A percentile compares a stretch with the other conserved stretches of the same genome.
These are phyloP conservation scores for Paramormyrops kingsleyae DNA, from an alignment of 2,113 vertebrate genomes.

Conservation along the genomic window DNA sequence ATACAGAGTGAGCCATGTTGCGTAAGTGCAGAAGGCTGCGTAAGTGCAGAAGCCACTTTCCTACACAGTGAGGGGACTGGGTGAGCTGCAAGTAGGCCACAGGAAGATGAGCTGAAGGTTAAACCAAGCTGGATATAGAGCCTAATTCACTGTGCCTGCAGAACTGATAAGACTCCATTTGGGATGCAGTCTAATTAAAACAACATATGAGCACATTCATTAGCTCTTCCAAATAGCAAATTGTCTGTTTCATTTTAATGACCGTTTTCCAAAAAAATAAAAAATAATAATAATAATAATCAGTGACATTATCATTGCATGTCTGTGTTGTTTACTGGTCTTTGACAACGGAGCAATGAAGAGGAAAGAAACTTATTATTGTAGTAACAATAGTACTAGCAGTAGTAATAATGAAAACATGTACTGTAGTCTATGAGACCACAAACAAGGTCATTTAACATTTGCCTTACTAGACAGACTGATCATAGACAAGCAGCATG, in stretches of 20 bases:
- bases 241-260: conserved; percentile 10
- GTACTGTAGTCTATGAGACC: not conserved
- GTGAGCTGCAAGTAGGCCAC: not conserved
- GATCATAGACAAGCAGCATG: not conserved
- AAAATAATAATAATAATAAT: not conserved
- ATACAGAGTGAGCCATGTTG: not conserved
- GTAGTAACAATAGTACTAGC: not conserved
- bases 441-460: not conserved
- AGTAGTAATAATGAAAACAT: not conserved
- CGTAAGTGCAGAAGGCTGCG: not conserved
- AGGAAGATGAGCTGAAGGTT: not conserved
- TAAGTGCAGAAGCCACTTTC: not conserved
- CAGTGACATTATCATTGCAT: not conserved
- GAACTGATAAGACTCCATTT: not conserved
- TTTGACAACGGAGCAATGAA: not conserved
- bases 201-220: not conserved
- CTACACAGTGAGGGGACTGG: not conserved
- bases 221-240: not conserved
- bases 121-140: not conserved
- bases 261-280: not conserved
- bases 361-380: not conserved
- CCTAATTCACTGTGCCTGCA: not conserved
- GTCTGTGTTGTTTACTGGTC: not conserved
- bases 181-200: conserved; percentile 9
- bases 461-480: not conserved